Conservation (phyloP, 2,888 invertebrate species). For the Hirtodrosophila confusa region DNA sequence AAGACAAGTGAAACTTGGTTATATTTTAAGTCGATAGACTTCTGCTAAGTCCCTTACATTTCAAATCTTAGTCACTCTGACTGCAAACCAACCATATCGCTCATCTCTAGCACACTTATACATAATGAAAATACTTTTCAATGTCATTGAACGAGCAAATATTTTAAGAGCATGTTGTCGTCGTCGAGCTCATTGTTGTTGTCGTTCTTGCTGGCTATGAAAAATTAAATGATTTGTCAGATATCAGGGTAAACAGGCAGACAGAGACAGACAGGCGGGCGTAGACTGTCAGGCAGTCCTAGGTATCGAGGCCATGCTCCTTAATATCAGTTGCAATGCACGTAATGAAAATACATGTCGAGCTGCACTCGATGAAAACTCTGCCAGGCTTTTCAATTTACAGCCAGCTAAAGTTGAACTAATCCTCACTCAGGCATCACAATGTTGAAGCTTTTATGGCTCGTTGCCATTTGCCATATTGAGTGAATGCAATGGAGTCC, state of each 20-base stretch:
- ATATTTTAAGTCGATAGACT: too few species aligned
- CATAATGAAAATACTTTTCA: slow-evolving; percentile 66
- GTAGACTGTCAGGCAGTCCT: background rate
- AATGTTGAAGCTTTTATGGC: slow-evolving; percentile 47
- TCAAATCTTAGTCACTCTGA: too few species aligned
- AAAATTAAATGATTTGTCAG: slow-evolving; percentile 73
- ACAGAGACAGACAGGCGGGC: too few species aligned
- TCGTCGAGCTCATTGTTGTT: slow-evolving; percentile 11
- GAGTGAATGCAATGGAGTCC: slow-evolving; percentile 49
- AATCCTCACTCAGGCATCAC: slow-evolving; percentile 40
- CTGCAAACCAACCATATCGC: too few species aligned
- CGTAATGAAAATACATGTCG: slow-evolving; percentile 66
- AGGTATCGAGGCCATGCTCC: slow-evolving; percentile 54
- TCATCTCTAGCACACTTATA: background rate
- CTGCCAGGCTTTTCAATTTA: slow-evolving; percentile 56
- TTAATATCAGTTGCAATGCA: slow-evolving; percentile 49
- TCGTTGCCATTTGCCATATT: slow-evolving; percentile 64
- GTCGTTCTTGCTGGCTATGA: slow-evolving; percentile 29
- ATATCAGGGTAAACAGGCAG: slow-evolving; percentile 57
- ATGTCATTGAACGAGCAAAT: slow-evolving; percentile 74
- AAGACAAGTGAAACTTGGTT: too few species aligned
- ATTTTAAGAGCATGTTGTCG: slow-evolving; percentile 65
- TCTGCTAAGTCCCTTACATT: too few species aligned
- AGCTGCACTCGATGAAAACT: slow-evolving; percentile 29
- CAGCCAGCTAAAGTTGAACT: slow-evolving; percentile 50